phyloP scores from a whole-genome alignment of 2,113 vertebrate genomes.

The Nettapus auritus region DNA sequence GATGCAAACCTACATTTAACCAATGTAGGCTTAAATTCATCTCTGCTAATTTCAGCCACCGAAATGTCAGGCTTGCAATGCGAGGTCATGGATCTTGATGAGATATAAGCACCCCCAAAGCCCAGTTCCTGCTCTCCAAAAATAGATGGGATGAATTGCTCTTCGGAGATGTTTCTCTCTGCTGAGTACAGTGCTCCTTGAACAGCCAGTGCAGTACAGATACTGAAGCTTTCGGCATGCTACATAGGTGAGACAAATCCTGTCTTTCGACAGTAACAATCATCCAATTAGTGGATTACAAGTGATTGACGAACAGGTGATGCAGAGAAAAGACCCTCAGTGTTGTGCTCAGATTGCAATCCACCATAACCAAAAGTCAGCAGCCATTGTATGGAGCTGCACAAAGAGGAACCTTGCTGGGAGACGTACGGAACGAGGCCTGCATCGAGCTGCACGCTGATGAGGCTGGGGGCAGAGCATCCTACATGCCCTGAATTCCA shows the following conservation, averaged over 20 bases:
- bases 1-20: not conserved
- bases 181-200: fast-evolving
- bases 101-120: not conserved
- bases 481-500: fast-evolving
- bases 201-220: not conserved
- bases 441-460: fast-evolving
- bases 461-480: not conserved
- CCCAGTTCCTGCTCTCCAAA: not conserved
- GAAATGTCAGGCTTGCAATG: not conserved
- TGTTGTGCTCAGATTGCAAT: too few species aligned
- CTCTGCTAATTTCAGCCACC: not conserved
- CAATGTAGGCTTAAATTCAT: not conserved
- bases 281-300: not conserved
- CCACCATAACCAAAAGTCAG: not conserved
- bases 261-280: not conserved
- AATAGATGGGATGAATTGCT: not conserved
- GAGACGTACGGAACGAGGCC: fast-evolving
- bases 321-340: not conserved
- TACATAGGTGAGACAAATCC: not conserved
- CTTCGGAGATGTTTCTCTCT: not conserved
- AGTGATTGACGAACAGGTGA: not conserved
- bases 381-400: fast-evolving
- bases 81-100: fast-evolving
- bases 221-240: not conserved
- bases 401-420: fast-evolving